Conservation (phyloP, 2,888 invertebrate genomes). For the Rosalia funebris region DNA sequence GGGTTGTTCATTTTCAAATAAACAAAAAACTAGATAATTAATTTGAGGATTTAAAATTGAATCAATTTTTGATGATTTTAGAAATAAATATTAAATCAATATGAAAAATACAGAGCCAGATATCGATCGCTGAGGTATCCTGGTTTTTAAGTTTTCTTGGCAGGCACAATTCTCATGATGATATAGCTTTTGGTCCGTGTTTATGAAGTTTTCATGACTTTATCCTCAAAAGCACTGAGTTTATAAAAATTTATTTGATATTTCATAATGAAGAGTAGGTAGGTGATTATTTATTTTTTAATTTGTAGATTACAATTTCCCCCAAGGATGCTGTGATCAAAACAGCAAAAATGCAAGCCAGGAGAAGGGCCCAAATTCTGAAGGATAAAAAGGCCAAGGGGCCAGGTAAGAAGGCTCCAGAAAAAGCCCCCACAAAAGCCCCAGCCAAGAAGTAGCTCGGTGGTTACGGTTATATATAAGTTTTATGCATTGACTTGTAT, state of each 20-base stretch:
- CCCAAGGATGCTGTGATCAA: conserved; percentile 65
- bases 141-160: background rate
- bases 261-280: conserved; percentile 28
- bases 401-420: conserved; percentile 58
- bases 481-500: background rate
- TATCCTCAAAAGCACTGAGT: conserved; percentile 46
- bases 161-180: conserved; percentile 29
- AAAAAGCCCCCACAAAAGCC: conserved; percentile 34
- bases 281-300: too few relatives aligned
- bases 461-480: background rate
- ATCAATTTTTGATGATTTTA: too few relatives aligned
- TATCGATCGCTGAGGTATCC: background rate
- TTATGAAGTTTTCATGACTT: conserved; percentile 58
- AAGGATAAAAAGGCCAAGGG: conserved; percentile 67
- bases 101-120: background rate
- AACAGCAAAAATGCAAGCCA: conserved; percentile 66
- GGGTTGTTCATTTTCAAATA: too few relatives aligned
- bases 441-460: conserved; percentile 45
- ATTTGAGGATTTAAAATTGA: too few relatives aligned
- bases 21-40: too few relatives aligned
- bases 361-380: conserved; percentile 65
- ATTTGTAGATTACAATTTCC: too few relatives aligned
- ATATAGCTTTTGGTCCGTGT: conserved; percentile 50
- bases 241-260: conserved; percentile 13
- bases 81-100: too few relatives aligned